Evolutionary conservation across 2,888 invertebrate species (phyloP), one percentile per base, ranked within the genome.

Genomic region (Ophraella communa): DNA sequence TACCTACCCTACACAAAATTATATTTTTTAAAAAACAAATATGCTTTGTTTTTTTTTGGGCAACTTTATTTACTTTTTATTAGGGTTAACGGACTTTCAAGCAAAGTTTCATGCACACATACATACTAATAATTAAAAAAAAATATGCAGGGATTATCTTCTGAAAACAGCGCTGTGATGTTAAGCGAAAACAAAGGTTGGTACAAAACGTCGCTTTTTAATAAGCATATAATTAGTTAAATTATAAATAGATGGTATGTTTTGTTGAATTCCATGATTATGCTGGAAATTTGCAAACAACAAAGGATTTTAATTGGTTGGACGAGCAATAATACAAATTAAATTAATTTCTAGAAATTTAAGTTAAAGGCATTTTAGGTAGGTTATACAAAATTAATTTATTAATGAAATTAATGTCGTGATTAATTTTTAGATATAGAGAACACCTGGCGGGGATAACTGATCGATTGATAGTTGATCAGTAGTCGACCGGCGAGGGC

Each of bases 141-240:
- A 10, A 30, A 30, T 10, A 30, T 30, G 30, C 30, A 30, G 8
- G 30, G 10, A 30, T 10, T 30, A 30, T 30, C 30, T 30, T 10
- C 30, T 10, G 10, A 30, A 30, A 30, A 30, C 2, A 30, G 30
- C 10, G 30, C 30, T 30, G 10, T 30, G 30, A n/a, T 17, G 45
- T 21, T 20, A 45, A 45, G 20, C 33, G 44, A 14, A 39, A 17
- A 54, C 10, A 14, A 2, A 17, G 17, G 5, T 51, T 14, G 17
- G n/a, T 14, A 14, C 7, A 23, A 5, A 14, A 24, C 8, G 49
- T 17, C 27, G 44, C 17, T 24, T 27, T 55, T 44, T 44, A 44
- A 55, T 44, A 42, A 42, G 42, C 44, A 44, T 18, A 24, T 27
- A 55, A 55, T 55, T 55, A 55, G 55, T 42, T 23, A 42, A 55